Base-by-base conservation (phyloP, 2,797 vertebrate species). In the Lutjanus argentimaculatus region DNA sequence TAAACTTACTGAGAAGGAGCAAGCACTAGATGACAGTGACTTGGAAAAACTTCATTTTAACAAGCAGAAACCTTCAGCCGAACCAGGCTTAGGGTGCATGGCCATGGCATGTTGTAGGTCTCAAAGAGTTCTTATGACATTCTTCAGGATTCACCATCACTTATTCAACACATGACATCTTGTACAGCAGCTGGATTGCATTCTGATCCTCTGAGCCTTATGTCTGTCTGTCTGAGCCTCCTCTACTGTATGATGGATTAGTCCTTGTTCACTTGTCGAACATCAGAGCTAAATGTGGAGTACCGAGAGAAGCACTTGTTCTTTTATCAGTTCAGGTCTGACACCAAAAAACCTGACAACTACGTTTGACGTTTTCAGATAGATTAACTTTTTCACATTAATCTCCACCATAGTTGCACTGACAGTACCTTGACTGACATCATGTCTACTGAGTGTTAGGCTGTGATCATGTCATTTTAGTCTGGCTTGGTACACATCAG, bases 151-250 rank as follows among this genome's bases (percentile, higher is more conserved):
- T 67, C 16, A 65, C 1, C 16, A 40, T 62, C 4, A 67, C 43
- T 66, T 61, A 46, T 16, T 53, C 8, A 68, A 59, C 22, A 64
- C 22, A 75, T 68, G 25, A 13, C 22, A 36, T 42, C 72, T 21
- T 2, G 55, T n/a, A 8, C 16, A 1, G 62, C n/a, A 8, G 53
- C 52, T 64, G 66, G n/a, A 61, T 3, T 21, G 11, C 25, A 12
- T 22, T 43, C 17, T 82, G 59, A 78, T 82, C 36, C 55, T 22
- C 74, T 36, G 36, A 69, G 64, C 17, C 49, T 30, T 42, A 9
- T 1, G 25, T 36, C 6, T 10, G 17, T 53, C 36, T 65, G 53
- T 16, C 64, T 68, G 53, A 45, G 48, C 8, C 12, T 72, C 2
- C 17, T 74, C 42, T 45, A 36, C 2, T 36, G 30, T 36, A 21